A percentile compares a stretch with the other conserved stretches of the same genome.
phyloP scores from a whole-genome alignment of 2,113 vertebrate genomes.

The Chiloscyllium plagiosum region DNA sequence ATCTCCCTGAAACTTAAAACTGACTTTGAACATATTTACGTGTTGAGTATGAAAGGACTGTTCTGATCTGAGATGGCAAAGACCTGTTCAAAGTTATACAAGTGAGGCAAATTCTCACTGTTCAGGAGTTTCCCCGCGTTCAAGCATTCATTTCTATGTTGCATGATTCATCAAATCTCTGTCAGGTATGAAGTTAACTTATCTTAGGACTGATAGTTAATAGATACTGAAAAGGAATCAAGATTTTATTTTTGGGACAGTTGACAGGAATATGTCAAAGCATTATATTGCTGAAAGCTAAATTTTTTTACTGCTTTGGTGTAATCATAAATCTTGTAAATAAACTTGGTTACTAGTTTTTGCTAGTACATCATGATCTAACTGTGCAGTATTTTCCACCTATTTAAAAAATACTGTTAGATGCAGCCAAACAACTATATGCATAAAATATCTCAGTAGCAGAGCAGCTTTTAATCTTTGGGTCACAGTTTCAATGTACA shows the following conservation, averaged over 20 bases:
- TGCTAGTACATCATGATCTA: background rate
- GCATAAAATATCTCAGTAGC: background rate
- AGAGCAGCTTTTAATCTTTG: background rate
- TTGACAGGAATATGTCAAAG: background rate
- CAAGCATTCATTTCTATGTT: background rate
- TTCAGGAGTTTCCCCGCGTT: background rate
- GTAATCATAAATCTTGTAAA: background rate
- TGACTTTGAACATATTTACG: background rate
- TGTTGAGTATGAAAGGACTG: background rate
- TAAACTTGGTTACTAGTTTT: background rate
- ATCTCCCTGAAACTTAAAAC: background rate
- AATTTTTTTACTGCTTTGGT: background rate
- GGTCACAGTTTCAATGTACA: background rate
- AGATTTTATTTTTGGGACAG: background rate
- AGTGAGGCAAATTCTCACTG: background rate
- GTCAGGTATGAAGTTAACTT: background rate
- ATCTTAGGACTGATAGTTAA: background rate
- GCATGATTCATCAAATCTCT: background rate
- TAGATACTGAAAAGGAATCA: background rate
- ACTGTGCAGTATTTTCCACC: background rate
- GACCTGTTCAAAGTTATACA: background rate
- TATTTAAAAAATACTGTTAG: background rate
- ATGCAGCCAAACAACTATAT: background rate
- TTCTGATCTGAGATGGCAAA: background rate
- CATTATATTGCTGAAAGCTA: background rate